phyloP scores from a whole-genome alignment of 2,113 vertebrate genomes.

The Nothobranchius kuhntae region DNA sequence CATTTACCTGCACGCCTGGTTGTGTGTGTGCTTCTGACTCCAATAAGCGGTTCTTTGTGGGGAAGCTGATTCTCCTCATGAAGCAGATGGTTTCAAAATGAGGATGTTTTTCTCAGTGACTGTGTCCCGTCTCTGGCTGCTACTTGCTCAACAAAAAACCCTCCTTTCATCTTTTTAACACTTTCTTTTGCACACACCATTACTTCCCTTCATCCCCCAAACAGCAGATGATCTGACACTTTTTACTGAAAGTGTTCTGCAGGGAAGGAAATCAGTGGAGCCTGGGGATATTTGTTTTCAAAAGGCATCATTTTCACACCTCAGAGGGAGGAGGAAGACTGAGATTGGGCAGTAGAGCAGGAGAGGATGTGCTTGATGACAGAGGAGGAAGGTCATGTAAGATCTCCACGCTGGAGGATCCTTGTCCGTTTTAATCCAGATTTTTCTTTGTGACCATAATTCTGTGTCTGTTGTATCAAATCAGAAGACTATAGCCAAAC shows the following conservation, averaged over 20 bases:
- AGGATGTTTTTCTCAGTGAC: slow-evolving; percentile 26
- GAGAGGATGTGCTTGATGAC: slow-evolving; percentile 1
- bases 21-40: slow-evolving; percentile 10
- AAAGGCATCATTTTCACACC: slow-evolving; percentile 29
- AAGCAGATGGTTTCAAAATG: slow-evolving; percentile 51
- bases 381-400: too few species aligned
- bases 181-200: slow-evolving; percentile 18
- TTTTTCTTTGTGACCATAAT: too few species aligned
- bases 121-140: slow-evolving; percentile 10
- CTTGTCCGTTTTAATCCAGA: too few species aligned
- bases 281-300: slow-evolving; percentile 53
- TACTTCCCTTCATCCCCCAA: slow-evolving; percentile 22
- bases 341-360: background rate
- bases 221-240: slow-evolving; percentile 42
- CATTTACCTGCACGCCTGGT: background rate
- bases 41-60: slow-evolving; percentile 7
- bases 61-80: slow-evolving; percentile 25
- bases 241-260: slow-evolving; percentile 26
- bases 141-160: background rate
- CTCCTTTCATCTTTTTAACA: slow-evolving; percentile 35
- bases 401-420: too few species aligned
- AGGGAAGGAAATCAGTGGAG: slow-evolving; percentile 28
- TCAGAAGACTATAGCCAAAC: too few species aligned
- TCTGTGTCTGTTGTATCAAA: too few species aligned
- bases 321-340: slow-evolving; percentile 1